Base-by-base conservation (phyloP, 92 coral and sea anemone genomes). In the Bergia puertoricense region DNA sequence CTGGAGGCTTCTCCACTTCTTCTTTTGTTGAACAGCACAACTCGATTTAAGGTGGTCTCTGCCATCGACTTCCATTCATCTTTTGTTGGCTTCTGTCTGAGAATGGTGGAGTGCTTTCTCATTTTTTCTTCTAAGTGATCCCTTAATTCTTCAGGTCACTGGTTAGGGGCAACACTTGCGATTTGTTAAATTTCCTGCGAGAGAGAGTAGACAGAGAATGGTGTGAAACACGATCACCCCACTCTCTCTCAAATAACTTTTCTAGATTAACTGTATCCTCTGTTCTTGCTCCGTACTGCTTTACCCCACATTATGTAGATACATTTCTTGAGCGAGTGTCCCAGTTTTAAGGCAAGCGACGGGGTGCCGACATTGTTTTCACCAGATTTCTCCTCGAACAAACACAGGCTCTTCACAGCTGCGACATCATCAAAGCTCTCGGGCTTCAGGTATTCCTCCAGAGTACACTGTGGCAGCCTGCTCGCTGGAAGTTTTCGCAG, bases 1-100 rank as follows among this genome's bases (percentile, higher is more conserved):
- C 69, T 91, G 6, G 93, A 80, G 10, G 91, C 88, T 79, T 91
- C 88, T 7, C 93, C 93, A 20, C 89, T 83, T 3, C 91, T 59
- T 10, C 93, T 7, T 16, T 88, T 91, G 79, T 88, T 88, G 36
- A 89, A 89, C 16, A 89, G 46, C 23, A 91, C 81, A 4, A 85
- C 68, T 4, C 90, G 5, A 42, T 45, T 7, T 1, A 91, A 46
- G 18, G 77, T 37, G 80, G n/a, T n/a, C n/a, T n/a, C n/a, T n/a
- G n/a, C n/a, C n/a, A n/a, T n/a, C n/a, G n/a, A 50, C 37, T 73
- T 46, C 86, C 91, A 89, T 48, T 30, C 46, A 16, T 59, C 79
- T 2, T 57, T 66, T n/a, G 81, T 73, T 30, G 86, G 91, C 9
- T 43, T 42, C 30, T 57, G 65, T 45, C 56, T 43, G 15, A 87